A percentile compares a stretch with the other conserved stretches of the same genome.
Conservation (phyloP, 2,797 vertebrate genomes). For the Columba guinea region DNA sequence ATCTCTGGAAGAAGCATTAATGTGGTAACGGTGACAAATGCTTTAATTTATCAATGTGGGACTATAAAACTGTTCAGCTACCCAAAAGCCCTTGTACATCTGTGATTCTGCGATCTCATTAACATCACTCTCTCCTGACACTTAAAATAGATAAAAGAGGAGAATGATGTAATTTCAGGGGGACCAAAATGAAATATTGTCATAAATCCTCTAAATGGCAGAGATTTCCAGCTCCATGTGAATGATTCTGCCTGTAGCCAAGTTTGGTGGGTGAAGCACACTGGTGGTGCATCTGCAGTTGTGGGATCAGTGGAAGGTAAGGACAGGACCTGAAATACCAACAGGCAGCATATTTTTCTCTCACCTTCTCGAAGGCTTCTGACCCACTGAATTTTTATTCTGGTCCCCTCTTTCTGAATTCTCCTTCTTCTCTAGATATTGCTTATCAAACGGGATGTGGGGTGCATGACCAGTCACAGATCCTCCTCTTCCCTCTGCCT, state of each 20-base stretch:
- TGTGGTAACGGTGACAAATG: slow-evolving; percentile 32
- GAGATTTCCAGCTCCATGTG: not conserved
- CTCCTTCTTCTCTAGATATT: not conserved
- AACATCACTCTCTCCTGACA: not conserved
- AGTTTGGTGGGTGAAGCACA: not conserved
- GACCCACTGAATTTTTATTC: not conserved
- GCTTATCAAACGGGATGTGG: not conserved
- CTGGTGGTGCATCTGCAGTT: not conserved
- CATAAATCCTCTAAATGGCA: not conserved
- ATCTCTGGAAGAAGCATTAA: slow-evolving; percentile 42
- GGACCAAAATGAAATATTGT: slow-evolving; percentile 28
- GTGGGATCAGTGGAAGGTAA: not conserved
- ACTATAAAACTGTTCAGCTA: slow-evolving; percentile 44
- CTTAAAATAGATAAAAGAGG: slow-evolving; percentile 21
- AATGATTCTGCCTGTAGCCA: not conserved
- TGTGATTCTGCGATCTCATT: not conserved
- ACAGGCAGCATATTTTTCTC: not conserved
- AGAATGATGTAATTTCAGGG: slow-evolving; percentile 22
- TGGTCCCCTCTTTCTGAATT: not conserved
- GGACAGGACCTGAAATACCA: not conserved
- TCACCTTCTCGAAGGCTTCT: not conserved
- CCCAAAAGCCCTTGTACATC: slow-evolving; percentile 39
- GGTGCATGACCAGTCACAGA: not conserved
- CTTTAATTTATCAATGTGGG: slow-evolving; percentile 40
- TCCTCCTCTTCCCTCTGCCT: not conserved